A percentile compares a stretch with the other conserved stretches of the same genome.
phyloP scores from a whole-genome alignment of 2,113 vertebrate species.

The Rana temporaria region DNA sequence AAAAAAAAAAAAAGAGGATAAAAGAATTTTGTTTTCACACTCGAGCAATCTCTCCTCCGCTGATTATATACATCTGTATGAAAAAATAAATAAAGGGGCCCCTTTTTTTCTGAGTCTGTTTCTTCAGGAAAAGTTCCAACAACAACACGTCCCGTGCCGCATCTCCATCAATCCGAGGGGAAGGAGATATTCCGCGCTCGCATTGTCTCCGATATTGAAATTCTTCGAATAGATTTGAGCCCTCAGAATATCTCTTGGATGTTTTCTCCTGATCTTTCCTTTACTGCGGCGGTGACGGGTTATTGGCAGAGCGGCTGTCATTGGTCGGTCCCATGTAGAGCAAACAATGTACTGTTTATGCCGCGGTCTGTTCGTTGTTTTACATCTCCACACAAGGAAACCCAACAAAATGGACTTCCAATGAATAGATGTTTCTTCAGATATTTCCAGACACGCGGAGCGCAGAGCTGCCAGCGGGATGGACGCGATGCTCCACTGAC shows the following conservation, averaged over 20 bases:
- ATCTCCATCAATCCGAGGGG: conserved; percentile 64
- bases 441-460: too few species aligned
- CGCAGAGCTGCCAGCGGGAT: too few species aligned
- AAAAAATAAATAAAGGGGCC: conserved; percentile 55
- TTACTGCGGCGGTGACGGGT: not conserved
- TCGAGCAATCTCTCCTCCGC: not conserved
- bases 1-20: conserved; percentile 57
- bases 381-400: too few species aligned
- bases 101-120: conserved; percentile 72
- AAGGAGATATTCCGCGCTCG: conserved; percentile 63
- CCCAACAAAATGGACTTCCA: too few species aligned
- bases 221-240: conserved; percentile 66
- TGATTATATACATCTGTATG: not conserved
- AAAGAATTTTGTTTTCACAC: conserved; percentile 60
- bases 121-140: conserved; percentile 73
- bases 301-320: conserved; percentile 5
- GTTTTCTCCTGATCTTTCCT: not conserved
- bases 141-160: conserved; percentile 68
- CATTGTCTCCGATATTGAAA: conserved; percentile 65
- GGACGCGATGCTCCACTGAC: too few species aligned
- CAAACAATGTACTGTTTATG: too few species aligned
- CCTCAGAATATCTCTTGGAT: conserved; percentile 27
- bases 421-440: too few species aligned
- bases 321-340: not conserved
- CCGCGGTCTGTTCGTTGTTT: too few species aligned